Evolutionary conservation across 2,888 invertebrate genomes (phyloP).

Genomic region (Oscheius sp.): DNA sequence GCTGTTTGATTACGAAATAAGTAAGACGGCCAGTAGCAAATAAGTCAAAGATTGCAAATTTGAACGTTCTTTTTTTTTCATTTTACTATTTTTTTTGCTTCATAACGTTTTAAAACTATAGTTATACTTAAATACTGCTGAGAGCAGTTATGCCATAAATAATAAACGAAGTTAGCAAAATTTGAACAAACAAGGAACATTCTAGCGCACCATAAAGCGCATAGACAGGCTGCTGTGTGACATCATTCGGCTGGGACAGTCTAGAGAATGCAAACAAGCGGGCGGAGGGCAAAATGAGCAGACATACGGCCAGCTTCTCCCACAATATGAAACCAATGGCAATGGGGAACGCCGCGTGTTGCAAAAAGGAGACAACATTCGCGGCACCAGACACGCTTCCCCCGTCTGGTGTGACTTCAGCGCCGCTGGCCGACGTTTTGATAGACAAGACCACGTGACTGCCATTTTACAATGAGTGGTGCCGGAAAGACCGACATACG

Average conservation of each 20-base stretch:
- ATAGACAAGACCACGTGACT: slow-evolving; percentile 36
- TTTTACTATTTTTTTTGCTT: no score
- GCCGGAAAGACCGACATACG: slow-evolving; percentile 1
- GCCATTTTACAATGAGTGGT: slow-evolving; percentile 28
- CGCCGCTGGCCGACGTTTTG: slow-evolving; percentile 24
- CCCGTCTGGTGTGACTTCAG: slow-evolving; percentile 15
- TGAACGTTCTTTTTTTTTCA: no score
- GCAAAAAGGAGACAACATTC: background rate
- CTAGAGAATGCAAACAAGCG: slow-evolving; percentile 5
- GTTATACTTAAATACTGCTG: no score
- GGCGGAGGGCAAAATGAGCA: background rate
- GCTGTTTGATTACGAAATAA: no score
- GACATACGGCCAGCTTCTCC: no score
- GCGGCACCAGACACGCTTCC: background rate
- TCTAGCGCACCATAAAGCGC: background rate
- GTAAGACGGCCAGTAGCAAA: no score
- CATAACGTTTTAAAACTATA: no score
- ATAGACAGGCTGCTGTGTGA: background rate
- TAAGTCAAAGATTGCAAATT: no score
- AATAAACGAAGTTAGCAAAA: no score
- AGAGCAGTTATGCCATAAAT: no score
- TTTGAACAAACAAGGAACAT: no score
- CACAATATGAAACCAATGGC: no score
- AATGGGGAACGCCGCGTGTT: background rate
- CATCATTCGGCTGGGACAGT: slow-evolving; percentile 1